These are phyloP conservation scores for Myripristis murdjan DNA, from an alignment of 2,797 vertebrate species.

Conservation along the genomic window DNA sequence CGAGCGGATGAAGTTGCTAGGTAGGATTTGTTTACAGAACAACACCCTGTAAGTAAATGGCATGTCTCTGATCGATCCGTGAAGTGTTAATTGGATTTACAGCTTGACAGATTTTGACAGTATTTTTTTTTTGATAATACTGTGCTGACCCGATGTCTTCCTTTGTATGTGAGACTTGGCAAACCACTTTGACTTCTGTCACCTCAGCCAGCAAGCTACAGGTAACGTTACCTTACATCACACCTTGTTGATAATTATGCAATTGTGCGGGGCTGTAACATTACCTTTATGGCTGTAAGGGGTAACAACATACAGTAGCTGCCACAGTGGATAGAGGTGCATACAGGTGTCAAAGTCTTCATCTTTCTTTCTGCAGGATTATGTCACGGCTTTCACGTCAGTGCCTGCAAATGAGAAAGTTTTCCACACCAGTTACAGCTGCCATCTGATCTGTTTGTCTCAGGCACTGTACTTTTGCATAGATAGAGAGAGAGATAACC, in stretches of 20 bases:
- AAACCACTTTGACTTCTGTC: neutral
- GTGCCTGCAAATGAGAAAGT: constrained; percentile 8
- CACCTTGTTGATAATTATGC: neutral
- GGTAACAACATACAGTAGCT: neutral
- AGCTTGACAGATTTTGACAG: too few relatives aligned
- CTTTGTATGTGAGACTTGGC: neutral
- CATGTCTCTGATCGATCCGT: neutral
- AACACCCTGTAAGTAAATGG: neutral
- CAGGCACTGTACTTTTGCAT: neutral
- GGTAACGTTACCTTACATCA: constrained; percentile 9
- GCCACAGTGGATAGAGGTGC: neutral
- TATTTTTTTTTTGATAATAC: too few relatives aligned
- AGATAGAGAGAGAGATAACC: too few relatives aligned
- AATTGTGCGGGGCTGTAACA: constrained; percentile 16
- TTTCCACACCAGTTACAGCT: neutral
- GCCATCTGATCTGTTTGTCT: constrained; percentile 31
- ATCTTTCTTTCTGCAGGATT: constrained; percentile 6
- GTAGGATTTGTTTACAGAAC: neutral
- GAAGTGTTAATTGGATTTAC: neutral
- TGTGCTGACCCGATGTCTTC: neutral
- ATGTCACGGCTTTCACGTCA: constrained; percentile 38
- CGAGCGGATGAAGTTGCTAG: neutral
- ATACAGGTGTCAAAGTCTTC: constrained; percentile 20
- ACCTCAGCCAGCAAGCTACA: neutral
- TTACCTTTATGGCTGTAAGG: neutral